Percentiles rank a stretch among this genome's conserved stretches.
These are phyloP conservation scores for Phymatocera aterrima DNA, from an alignment of 2,888 invertebrate species.

Conservation along the genomic window DNA sequence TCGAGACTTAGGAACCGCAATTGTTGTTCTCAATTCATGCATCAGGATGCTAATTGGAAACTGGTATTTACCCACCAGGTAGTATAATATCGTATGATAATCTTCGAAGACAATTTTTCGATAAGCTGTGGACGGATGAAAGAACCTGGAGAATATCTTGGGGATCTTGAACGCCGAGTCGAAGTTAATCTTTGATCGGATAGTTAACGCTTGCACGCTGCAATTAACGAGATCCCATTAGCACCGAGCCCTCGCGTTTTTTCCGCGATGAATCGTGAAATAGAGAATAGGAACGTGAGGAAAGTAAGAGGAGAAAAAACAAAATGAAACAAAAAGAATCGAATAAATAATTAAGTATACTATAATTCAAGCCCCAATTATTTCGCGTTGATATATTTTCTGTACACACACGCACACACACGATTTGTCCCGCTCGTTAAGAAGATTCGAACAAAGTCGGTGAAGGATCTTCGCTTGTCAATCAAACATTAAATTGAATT, in stretches of 20 bases:
- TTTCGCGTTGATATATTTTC: background rate
- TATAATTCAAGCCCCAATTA: too few species aligned
- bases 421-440: background rate
- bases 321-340: background rate
- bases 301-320: background rate
- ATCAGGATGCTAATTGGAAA: conserved; percentile 13
- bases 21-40: conserved; percentile 7
- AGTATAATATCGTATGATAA: too few species aligned
- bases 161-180: conserved; percentile 7
- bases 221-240: conserved; percentile 32
- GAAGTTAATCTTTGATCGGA: conserved; percentile 25
- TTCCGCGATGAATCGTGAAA: conserved; percentile 3
- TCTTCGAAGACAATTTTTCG: background rate
- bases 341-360: too few species aligned
- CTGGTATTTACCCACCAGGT: conserved; percentile 7
- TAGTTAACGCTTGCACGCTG: conserved; percentile 29
- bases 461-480: conserved; percentile 40
- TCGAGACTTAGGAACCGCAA: background rate
- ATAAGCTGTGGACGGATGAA: background rate
- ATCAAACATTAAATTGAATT: conserved; percentile 42
- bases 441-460: background rate
- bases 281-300: background rate
- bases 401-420: background rate
- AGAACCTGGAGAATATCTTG: background rate
- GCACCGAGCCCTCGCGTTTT: conserved; percentile 6